phyloP scores from a whole-genome alignment of 2,888 invertebrate species.

The Drosophila merina region DNA sequence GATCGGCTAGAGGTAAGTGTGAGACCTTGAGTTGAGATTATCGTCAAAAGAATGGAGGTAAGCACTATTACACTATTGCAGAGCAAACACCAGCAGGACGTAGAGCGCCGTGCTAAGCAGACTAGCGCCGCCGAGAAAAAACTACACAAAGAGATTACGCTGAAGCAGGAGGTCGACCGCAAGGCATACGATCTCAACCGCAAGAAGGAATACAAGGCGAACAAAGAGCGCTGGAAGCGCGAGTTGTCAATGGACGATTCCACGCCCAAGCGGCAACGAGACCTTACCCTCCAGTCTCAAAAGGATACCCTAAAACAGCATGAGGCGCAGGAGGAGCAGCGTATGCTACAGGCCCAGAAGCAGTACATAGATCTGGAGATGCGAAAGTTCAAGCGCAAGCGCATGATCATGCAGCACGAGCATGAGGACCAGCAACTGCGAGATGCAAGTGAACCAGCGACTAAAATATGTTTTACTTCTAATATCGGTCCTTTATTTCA shows the following conservation, averaged over 20 bases:
- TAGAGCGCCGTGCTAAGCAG: conserved; percentile 92
- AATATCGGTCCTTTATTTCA: neutral
- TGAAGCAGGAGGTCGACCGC: conserved; percentile 95
- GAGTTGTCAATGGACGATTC: conserved; percentile 96
- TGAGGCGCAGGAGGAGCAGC: conserved; percentile 95
- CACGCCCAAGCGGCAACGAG: conserved; percentile 95
- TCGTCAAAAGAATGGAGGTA: no score
- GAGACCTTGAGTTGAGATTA: neutral
- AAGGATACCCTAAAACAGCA: conserved; percentile 96
- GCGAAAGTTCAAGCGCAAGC: conserved; percentile 95
- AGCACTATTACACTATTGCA: conserved; percentile 48
- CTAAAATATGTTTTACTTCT: neutral
- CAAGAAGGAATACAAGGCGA: conserved; percentile 98
- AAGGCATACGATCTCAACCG: conserved; percentile 96
- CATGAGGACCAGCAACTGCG: conserved; percentile 95
- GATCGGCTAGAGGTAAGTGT: conserved; percentile 90
- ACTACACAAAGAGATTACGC: conserved; percentile 94
- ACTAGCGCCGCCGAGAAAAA: conserved; percentile 96
- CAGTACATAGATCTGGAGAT: conserved; percentile 96
- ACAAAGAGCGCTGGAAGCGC: conserved; percentile 98
- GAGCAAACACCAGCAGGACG: conserved; percentile 90
- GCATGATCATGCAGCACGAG: conserved; percentile 93
- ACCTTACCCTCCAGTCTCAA: conserved; percentile 94
- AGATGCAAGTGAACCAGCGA: conserved; percentile 87
- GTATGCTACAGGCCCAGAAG: conserved; percentile 93